Percentiles rank a stretch among this genome's conserved stretches.
Evolutionary conservation across 2,888 invertebrate genomes (phyloP).

Genomic region (Nezara viridula): DNA sequence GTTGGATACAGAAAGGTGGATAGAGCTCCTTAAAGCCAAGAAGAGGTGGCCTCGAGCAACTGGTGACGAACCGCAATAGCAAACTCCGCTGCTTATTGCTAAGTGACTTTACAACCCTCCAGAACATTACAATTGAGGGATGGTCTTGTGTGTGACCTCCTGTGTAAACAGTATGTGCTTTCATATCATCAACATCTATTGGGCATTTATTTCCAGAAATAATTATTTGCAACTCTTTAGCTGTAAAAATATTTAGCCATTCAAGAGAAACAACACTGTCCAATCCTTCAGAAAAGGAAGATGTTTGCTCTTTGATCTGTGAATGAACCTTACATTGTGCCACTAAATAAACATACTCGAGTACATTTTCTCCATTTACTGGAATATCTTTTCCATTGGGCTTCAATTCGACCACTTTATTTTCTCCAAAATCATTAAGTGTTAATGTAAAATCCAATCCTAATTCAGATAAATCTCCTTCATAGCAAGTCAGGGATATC

Average conservation of each 20-base stretch:
- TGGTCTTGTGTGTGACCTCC: constrained; percentile 88
- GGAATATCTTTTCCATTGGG: constrained; percentile 90
- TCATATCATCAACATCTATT: constrained; percentile 92
- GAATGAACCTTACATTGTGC: constrained; percentile 96
- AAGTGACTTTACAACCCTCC: constrained; percentile 89
- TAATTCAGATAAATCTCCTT: constrained; percentile 87
- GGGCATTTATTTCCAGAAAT: constrained; percentile 96
- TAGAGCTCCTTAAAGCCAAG: constrained; percentile 97
- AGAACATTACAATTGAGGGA: constrained; percentile 88
- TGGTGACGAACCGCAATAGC: constrained; percentile 96
- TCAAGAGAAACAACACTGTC: constrained; percentile 91
- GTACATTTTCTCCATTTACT: constrained; percentile 91
- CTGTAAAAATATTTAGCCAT: constrained; percentile 95
- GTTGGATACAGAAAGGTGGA: constrained; percentile 95
- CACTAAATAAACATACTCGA: constrained; percentile 96
- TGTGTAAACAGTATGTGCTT: constrained; percentile 87
- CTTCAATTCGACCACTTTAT: constrained; percentile 90
- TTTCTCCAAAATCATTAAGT: constrained; percentile 90
- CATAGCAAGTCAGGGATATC: constrained; percentile 87
- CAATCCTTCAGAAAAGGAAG: constrained; percentile 72
- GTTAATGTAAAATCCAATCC: constrained; percentile 94
- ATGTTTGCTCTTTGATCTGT: constrained; percentile 88
- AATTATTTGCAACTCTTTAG: constrained; percentile 93
- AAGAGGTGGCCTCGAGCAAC: constrained; percentile 96
- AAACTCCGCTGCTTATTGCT: constrained; percentile 87